Evolutionary conservation across 53 echinoderm and acorn worm species (phyloP).

Genomic region (Echinarachnius parma): DNA sequence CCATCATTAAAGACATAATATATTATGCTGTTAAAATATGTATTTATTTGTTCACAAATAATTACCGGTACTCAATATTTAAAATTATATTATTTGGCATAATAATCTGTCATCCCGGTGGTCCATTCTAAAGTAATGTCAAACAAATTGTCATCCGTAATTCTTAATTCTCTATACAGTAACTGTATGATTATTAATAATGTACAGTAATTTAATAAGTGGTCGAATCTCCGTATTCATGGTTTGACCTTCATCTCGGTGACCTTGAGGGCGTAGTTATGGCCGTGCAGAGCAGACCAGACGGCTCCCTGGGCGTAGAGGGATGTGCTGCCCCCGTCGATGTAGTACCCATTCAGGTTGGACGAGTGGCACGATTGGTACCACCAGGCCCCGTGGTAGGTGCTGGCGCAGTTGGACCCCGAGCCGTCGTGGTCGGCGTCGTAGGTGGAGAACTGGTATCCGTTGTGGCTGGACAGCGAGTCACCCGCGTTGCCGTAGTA

Average conservation of each 20-base stretch:
- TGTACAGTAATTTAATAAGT: no score
- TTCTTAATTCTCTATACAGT: no score
- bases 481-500: constrained; percentile 65
- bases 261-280: constrained; percentile 53
- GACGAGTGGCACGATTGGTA: constrained; percentile 34
- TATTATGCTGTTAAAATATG: no score
- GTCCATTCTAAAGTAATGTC: no score
- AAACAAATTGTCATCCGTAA: no score
- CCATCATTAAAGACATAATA: no score
- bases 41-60: no score
- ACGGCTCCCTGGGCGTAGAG: constrained; percentile 11
- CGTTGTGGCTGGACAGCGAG: constrained; percentile 46
- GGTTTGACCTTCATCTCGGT: constrained; percentile 56
- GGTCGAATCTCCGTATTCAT: no score
- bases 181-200: no score
- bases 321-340: constrained; percentile 17
- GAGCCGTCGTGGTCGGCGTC: constrained; percentile 58
- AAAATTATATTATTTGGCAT: no score
- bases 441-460: constrained; percentile 61
- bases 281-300: constrained; percentile 57
- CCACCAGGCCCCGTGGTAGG: constrained; percentile 72
- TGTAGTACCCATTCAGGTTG: constrained; percentile 65
- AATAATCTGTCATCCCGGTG: no score
- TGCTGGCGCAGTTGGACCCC: constrained; percentile 53
- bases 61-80: no score